Evolutionary conservation across 2,797 vertebrate species (phyloP).

Genomic region (Cryptoprocta ferox): DNA sequence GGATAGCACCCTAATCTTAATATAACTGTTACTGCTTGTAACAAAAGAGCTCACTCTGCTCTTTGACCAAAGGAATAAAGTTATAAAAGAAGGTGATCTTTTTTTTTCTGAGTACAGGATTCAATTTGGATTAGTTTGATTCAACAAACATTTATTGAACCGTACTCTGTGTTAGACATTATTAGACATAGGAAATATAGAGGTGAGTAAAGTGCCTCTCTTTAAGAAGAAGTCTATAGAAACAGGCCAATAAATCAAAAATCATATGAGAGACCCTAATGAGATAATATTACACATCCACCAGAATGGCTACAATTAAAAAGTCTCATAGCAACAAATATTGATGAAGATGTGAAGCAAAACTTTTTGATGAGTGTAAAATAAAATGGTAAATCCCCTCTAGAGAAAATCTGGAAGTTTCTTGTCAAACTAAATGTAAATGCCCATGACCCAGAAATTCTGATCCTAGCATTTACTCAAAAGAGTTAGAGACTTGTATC

Average conservation of each 20-base stretch:
- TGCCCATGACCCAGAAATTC: neutral
- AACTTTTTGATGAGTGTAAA: neutral
- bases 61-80: neutral
- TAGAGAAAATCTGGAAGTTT: neutral
- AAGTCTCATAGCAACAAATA: neutral
- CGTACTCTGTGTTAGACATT: neutral
- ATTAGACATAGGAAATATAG: neutral
- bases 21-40: neutral
- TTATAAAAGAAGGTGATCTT: neutral
- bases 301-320: neutral
- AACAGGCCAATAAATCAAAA: neutral
- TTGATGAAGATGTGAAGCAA: neutral
- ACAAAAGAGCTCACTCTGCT: neutral
- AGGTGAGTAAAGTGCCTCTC: neutral
- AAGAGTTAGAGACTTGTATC: neutral
- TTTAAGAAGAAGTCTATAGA: neutral
- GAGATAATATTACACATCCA: neutral
- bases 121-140: neutral
- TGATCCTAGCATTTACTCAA: neutral
- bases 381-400: neutral
- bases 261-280: neutral
- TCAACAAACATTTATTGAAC: neutral
- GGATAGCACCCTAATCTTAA: neutral
- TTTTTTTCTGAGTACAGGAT: neutral
- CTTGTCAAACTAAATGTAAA: slow-evolving; percentile 3